phyloP scores from a whole-genome alignment of 2,888 invertebrate species.

The Pseudoips prasinana region DNA sequence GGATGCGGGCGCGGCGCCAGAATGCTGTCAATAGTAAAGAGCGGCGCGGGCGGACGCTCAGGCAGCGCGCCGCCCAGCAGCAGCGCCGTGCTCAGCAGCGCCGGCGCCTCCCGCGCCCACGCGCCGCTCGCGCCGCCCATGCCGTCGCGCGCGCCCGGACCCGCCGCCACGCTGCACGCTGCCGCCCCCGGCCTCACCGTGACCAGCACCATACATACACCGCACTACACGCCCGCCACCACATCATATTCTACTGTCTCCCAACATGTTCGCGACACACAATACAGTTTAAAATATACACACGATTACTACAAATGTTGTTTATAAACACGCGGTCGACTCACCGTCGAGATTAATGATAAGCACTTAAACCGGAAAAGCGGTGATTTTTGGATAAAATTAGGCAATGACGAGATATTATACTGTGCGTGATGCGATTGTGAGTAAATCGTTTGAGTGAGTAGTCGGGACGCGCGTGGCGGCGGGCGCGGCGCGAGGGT shows the following conservation, averaged over 20 bases:
- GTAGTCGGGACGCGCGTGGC: conserved; percentile 47
- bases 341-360: conserved; percentile 5
- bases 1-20: conserved; percentile 87
- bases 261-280: no score
- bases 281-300: no score
- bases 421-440: conserved; percentile 71
- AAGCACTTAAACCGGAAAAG: conserved; percentile 14
- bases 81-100: conserved; percentile 76
- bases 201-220: conserved; percentile 20
- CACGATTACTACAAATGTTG: no score
- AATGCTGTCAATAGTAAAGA: conserved; percentile 94
- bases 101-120: conserved; percentile 71
- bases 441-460: conserved; percentile 71
- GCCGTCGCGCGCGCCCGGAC: conserved; percentile 42
- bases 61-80: conserved; percentile 74
- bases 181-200: conserved; percentile 19
- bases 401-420: conserved; percentile 47
- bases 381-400: conserved; percentile 20
- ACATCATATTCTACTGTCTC: not conserved
- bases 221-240: conserved; percentile 15
- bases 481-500: conserved; percentile 37
- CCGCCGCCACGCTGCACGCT: conserved; percentile 50
- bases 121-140: conserved; percentile 65
- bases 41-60: conserved; percentile 76
- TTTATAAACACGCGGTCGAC: no score